Base-by-base conservation (phyloP, 2,888 invertebrate genomes). In the Eilema sororculum region DNA sequence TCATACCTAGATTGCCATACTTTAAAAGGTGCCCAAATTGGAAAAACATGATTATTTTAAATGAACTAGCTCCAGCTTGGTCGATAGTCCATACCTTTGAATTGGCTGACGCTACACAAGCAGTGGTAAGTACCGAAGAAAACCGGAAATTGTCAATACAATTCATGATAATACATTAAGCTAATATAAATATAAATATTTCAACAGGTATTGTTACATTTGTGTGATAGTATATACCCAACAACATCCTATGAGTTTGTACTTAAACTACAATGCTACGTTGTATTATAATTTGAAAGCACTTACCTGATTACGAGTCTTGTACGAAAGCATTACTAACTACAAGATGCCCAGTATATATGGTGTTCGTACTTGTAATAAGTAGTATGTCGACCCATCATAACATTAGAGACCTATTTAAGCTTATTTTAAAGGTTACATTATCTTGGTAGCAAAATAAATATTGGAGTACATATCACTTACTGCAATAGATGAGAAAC, bases 371-470 rank as follows among this genome's bases (percentile, higher is more conserved):
- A 65, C 65, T 69, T 58, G 57, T 73, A 73, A 64, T n/a, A n/a
- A n/a, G n/a, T 69, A 73, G 77, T 68, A 75, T 67, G 33, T 69
- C 63, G 41, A 33, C 25, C 66, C 33, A 71, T 73, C 28, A 30
- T 67, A 66, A 62, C 22, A 65, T 65, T 68, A 73, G 22, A 69
- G 25, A 70, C 67, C 37, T 77, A 79, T 9, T 20, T 58, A 68
- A 64, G 37, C 62, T 73, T 65, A 65, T 63, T 24, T 68, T 70
- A 57, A 68, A 24, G 24, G 67, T 57, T 74, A 72, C 70, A 69
- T 70, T 70, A 58, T 68, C 41, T 73, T 62, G 70, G 77, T 84
- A 83, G 76, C 79, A 85, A 84, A 84, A 85, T 83, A 83, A 76
- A 72, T 76, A 74, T 75, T 77, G 80, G 12, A 71, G 75, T 76